Base-by-base conservation (phyloP, 2,797 vertebrate species). In the Myotis myotis region DNA sequence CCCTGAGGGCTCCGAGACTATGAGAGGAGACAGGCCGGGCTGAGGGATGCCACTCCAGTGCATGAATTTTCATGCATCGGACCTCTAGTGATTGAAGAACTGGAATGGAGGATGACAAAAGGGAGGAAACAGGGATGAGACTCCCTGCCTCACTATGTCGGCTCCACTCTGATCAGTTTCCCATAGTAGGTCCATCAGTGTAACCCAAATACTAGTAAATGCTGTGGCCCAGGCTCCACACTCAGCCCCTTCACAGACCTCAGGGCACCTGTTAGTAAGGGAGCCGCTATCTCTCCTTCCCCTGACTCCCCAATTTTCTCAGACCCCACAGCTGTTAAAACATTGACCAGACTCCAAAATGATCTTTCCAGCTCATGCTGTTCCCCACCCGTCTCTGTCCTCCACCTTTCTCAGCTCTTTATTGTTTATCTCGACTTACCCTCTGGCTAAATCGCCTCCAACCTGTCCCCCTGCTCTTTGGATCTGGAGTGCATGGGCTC, bases 261-360 rank as follows among this genome's bases (percentile, higher is more conserved):
- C 33, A 15, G 25, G 13, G 9, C 19, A 3, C 25, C 72, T 36
- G 9, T 2, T 7, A 10, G 76, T 3, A 7, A 25, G 1, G 15
- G 53, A 3, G 8, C 15, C 0, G 1, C 36, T 25, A 33, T 17
- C 8, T 4, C 13, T 60, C 4, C 7, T 10, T 15, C 23, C 9
- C 19, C 57, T 0, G 2, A 38, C 38, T 11, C 82, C 36, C 17
- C 13, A 1, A 1, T 23, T 47, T 23, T 75, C 64, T 84, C 36
- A 6, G 51, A 12, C 30, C 25, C 19, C 6, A 13, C 0, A 1
- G 30, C 72, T 53, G 30, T 19, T 23, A 25, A 1, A 0, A 9
- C 44, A 1, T 5, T 57, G 55, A 51, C 41, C 17, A 76, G 74
- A 12, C 49, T 51, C 72, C 33, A 41, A 55, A 74, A 17, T 7